These are phyloP conservation scores for Cistogaster globosa DNA, from an alignment of 2,888 invertebrate species.

Conservation along the genomic window DNA sequence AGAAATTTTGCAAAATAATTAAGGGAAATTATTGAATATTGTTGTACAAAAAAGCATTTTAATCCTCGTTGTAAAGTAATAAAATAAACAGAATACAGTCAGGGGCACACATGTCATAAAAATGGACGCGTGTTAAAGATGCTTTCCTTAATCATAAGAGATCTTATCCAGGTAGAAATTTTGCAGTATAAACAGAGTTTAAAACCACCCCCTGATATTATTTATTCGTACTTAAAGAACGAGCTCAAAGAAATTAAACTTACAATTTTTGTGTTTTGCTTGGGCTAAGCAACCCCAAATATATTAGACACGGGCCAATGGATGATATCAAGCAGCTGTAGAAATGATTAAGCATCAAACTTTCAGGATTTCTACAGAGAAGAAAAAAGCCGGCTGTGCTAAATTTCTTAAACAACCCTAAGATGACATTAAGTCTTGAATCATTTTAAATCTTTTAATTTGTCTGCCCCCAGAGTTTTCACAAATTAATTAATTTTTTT, in stretches of 20 bases:
- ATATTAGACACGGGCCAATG: constrained; percentile 56
- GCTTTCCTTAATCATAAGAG: background rate
- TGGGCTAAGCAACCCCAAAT: constrained; percentile 48
- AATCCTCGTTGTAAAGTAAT: constrained; percentile 49
- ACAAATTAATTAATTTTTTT: constrained; percentile 42
- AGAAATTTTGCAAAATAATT: constrained; percentile 17
- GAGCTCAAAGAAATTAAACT: constrained; percentile 25
- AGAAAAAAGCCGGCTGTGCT: constrained; percentile 64
- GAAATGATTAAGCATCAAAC: constrained; percentile 49
- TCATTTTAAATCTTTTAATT: constrained; percentile 41
- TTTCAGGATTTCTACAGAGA: constrained; percentile 17
- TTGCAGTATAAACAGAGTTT: background rate
- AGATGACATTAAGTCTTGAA: constrained; percentile 9
- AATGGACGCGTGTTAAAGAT: constrained; percentile 57
- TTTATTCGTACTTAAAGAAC: constrained; percentile 12
- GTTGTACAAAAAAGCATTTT: constrained; percentile 10
- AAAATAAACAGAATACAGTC: constrained; percentile 11
- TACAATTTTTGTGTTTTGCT: background rate
- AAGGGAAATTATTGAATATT: constrained; percentile 32
- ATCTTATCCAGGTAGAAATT: constrained; percentile 52
- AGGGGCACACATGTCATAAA: constrained; percentile 32
- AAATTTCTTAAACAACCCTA: constrained; percentile 52
- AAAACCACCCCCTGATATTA: constrained; percentile 57
- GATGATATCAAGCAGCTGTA: constrained; percentile 52
- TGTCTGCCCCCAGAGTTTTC: constrained; percentile 40